Base-by-base conservation (phyloP, 2,797 vertebrate genomes). In the Molossus molossus region DNA sequence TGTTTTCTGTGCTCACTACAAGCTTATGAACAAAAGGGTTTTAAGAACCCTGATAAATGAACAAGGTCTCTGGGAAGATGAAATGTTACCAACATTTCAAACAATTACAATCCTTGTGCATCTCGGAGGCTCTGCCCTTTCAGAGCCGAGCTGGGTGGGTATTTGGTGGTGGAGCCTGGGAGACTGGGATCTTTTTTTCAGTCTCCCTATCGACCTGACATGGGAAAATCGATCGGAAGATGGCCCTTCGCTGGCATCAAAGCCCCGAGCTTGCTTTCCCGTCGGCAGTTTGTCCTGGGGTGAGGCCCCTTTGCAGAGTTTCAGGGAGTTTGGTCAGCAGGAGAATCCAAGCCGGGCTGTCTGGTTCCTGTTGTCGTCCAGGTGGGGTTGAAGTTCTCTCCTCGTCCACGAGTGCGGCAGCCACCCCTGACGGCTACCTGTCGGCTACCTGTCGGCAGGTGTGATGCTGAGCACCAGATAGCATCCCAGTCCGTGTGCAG, bases 11-110 rank as follows among this genome's bases (percentile, higher is more conserved):
- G 97, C 96, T 95, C 98, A 97, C 97, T 98, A 97, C 92, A 83
- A 89, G 98, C 97, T 97, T 97, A 95, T 94, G 98, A 99, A 99
- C 99, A 99, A 99, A 99, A 98, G 97, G 94, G 97, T 98, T 98
- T 98, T 96, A 98, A 98, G 98, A 97, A 92, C 97, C 96, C 97
- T 98, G 98, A 98, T 98, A 98, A 98, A 98, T 98, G 98, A 98
- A 95, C 98, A 98, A 98, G 98, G 98, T 98, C 98, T 98, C 98
- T 97, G 87, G 98, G 97, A 97, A 33, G 79, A 96, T 95, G 97
- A 97, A 97, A 96, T 97, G 98, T 98, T 98, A 96, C 97, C 97
- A 98, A 94, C 67, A 3, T 75, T 92, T 94, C 1, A 33, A 96
- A 98, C 97, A 98, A 98, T 98, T 95, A 96, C 89, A 97, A 98